A percentile compares a stretch with the other conserved stretches of the same genome.
Evolutionary conservation across 2,888 invertebrate species (phyloP).

Genomic region (Masnerella sp.): DNA sequence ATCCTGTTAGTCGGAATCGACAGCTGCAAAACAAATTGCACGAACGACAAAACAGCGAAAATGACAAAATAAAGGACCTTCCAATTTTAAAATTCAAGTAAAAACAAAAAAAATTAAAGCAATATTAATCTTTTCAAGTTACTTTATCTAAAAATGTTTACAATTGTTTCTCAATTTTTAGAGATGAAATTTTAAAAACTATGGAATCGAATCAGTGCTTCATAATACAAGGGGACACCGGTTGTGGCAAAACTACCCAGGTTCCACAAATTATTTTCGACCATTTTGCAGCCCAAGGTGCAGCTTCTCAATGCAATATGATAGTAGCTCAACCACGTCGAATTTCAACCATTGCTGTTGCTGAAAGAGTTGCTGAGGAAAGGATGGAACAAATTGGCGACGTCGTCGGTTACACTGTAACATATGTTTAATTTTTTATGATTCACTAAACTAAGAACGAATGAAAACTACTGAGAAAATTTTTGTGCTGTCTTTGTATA

Average conservation of each 20-base stretch:
- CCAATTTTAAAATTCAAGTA: too few relatives aligned
- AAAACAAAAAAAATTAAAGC: neutral
- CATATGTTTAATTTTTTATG: neutral
- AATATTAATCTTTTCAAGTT: neutral
- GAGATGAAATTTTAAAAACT: conserved; percentile 33
- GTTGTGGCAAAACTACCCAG: conserved; percentile 87
- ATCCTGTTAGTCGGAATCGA: too few relatives aligned
- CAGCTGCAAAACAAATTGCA: too few relatives aligned
- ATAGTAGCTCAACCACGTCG: conserved; percentile 84
- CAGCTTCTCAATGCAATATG: conserved; percentile 79
- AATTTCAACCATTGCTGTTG: conserved; percentile 84
- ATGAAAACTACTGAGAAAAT: too few relatives aligned
- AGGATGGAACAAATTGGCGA: conserved; percentile 82
- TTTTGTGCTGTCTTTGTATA: too few relatives aligned
- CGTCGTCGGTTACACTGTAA: conserved; percentile 84
- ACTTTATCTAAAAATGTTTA: neutral
- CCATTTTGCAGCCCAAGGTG: conserved; percentile 75
- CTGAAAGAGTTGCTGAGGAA: conserved; percentile 82
- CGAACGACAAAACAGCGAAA: too few relatives aligned
- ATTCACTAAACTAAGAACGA: too few relatives aligned
- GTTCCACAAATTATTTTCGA: conserved; percentile 83
- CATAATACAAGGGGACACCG: conserved; percentile 84
- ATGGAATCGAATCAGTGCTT: conserved; percentile 76
- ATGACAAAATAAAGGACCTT: too few relatives aligned
- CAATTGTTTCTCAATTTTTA: conserved; percentile 10